These are phyloP conservation scores for Harpalus rufipes DNA, from an alignment of 2,888 invertebrate genomes.

Conservation along the genomic window DNA sequence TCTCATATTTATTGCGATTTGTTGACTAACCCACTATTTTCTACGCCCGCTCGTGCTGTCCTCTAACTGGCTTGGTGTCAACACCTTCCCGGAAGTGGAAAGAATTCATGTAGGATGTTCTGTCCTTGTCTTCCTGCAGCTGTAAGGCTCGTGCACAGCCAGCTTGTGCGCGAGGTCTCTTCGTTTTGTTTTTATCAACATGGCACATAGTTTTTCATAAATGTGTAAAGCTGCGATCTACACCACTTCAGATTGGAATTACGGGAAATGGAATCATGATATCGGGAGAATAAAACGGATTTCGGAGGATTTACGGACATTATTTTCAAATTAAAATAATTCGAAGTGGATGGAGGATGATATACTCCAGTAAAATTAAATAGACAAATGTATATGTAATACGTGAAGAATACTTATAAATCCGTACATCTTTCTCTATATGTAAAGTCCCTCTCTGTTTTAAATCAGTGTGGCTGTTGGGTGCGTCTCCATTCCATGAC, in stretches of 20 bases:
- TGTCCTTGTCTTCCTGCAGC: slow-evolving; percentile 1
- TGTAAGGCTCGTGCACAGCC: neutral
- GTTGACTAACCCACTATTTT: neutral
- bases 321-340: neutral
- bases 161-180: neutral
- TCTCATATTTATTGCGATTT: too few species aligned
- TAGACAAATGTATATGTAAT: neutral
- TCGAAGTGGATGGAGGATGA: neutral
- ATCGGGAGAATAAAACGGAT: slow-evolving; percentile 15
- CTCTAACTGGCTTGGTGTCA: neutral
- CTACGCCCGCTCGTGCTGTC: neutral
- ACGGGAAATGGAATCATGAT: neutral
- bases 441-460: neutral
- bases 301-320: neutral
- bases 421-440: too few species aligned
- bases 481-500: slow-evolving; percentile 42
- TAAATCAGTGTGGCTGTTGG: neutral
- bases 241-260: slow-evolving; percentile 6
- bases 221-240: slow-evolving; percentile 6
- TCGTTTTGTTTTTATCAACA: slow-evolving; percentile 16
- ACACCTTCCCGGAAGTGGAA: slow-evolving; percentile 19
- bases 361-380: too few species aligned
- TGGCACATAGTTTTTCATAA: slow-evolving; percentile 29
- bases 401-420: neutral
- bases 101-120: slow-evolving; percentile 3